Percentiles rank a stretch among this genome's conserved stretches.
Evolutionary conservation across 2,888 invertebrate genomes (phyloP).

Genomic region (Bombylius major): DNA sequence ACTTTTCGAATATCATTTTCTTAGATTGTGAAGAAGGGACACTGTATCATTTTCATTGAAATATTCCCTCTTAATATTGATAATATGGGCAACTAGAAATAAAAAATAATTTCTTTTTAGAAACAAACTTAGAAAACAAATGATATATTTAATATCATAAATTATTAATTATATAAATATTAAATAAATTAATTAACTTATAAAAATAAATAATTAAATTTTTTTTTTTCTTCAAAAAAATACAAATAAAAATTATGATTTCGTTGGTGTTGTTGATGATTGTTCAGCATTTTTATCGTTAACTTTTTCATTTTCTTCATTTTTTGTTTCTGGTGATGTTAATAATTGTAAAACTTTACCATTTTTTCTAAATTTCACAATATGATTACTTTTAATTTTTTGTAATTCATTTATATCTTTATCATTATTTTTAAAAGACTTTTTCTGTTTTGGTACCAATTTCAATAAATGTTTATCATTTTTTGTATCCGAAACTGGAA

Average conservation of each 20-base stretch:
- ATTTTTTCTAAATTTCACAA: slow-evolving; percentile 1
- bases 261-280: no score
- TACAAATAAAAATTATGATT: no score
- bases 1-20: no score
- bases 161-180: no score
- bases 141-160: no score
- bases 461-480: neutral
- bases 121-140: no score
- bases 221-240: no score
- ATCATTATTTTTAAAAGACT: neutral
- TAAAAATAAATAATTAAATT: no score
- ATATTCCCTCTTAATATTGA: neutral
- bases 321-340: neutral
- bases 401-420: neutral
- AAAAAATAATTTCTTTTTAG: neutral
- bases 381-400: neutral
- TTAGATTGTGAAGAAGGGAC: no score
- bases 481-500: neutral
- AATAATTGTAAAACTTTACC: slow-evolving; percentile 2
- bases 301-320: neutral
- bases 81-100: neutral
- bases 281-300: no score
- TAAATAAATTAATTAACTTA: no score
- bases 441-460: neutral
- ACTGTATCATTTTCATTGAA: no score